Percentiles rank a stretch among this genome's conserved stretches.
phyloP scores from a whole-genome alignment of 2,797 vertebrate species.

The Lagocephalus sceleratus region DNA sequence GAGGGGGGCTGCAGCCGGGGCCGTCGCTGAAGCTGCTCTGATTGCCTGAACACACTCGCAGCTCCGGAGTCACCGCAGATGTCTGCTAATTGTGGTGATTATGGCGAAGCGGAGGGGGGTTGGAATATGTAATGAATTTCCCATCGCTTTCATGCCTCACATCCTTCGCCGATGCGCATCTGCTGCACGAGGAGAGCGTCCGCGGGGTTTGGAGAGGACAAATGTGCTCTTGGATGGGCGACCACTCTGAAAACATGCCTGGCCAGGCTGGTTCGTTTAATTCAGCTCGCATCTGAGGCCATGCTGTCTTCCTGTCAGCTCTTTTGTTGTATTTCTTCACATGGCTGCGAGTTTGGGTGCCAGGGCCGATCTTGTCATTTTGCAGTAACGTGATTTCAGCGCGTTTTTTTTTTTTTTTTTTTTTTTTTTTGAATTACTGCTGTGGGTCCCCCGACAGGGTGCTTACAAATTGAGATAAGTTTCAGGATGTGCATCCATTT shows the following conservation, averaged over 20 bases:
- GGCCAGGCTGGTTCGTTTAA: slow-evolving; percentile 56
- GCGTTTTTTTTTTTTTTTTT: too few relatives aligned
- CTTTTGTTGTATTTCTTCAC: neutral
- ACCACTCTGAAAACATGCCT: slow-evolving; percentile 49
- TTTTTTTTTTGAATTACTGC: too few relatives aligned
- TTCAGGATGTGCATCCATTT: too few relatives aligned
- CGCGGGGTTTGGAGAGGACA: slow-evolving; percentile 64
- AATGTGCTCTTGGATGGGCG: slow-evolving; percentile 64
- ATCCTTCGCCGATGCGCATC: slow-evolving; percentile 72
- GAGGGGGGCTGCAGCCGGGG: slow-evolving; percentile 70
- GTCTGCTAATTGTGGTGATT: slow-evolving; percentile 83
- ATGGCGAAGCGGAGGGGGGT: slow-evolving; percentile 75
- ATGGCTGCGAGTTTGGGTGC: neutral
- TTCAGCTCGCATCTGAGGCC: slow-evolving; percentile 33
- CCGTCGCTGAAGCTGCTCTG: slow-evolving; percentile 68
- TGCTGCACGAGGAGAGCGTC: slow-evolving; percentile 70
- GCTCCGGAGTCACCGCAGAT: slow-evolving; percentile 78
- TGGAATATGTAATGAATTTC: slow-evolving; percentile 79
- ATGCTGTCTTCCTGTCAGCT: slow-evolving; percentile 17
- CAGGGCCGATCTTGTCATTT: slow-evolving; percentile 14
- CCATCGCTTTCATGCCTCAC: slow-evolving; percentile 74
- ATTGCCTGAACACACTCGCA: slow-evolving; percentile 72
- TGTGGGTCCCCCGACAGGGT: too few relatives aligned
- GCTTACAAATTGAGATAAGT: too few relatives aligned
- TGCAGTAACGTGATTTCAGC: neutral